These are phyloP conservation scores for Latrodectus elegans DNA, from an alignment of 2,888 invertebrate species.

Conservation along the genomic window DNA sequence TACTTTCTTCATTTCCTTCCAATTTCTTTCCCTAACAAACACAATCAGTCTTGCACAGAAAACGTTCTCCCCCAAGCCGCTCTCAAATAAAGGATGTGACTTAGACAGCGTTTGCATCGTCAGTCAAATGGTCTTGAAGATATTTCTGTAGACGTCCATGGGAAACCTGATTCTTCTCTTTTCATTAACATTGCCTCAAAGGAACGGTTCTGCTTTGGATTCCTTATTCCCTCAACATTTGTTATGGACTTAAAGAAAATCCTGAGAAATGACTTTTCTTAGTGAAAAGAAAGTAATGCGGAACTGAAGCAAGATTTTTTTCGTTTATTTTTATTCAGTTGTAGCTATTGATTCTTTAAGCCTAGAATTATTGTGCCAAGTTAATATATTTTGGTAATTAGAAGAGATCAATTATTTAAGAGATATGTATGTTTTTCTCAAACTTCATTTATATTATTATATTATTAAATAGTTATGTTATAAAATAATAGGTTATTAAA, in stretches of 20 bases:
- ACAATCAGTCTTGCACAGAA: constrained; percentile 2
- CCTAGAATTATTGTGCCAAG: too few species aligned
- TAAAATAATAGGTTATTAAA: too few species aligned
- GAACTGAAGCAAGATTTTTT: neutral
- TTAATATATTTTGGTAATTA: too few species aligned
- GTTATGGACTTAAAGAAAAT: neutral
- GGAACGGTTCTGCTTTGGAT: neutral
- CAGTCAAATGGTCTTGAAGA: neutral
- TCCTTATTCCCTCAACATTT: neutral
- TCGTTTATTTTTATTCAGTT: neutral
- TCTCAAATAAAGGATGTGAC: neutral
- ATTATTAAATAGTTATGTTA: too few species aligned
- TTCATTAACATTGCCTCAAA: neutral
- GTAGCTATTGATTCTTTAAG: too few species aligned
- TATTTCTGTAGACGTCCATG: neutral
- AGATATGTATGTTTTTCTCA: too few species aligned
- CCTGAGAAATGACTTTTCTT: constrained; percentile 2
- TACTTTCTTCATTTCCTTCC: too few species aligned
- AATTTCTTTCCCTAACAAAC: neutral
- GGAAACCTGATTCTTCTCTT: neutral
- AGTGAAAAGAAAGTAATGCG: neutral
- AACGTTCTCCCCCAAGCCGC: neutral
- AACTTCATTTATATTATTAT: too few species aligned
- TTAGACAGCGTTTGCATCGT: neutral
- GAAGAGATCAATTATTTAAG: too few species aligned